Base-by-base conservation (phyloP, 1,140 invertebrate species). In the Pseudomyrmex dendroicus region DNA sequence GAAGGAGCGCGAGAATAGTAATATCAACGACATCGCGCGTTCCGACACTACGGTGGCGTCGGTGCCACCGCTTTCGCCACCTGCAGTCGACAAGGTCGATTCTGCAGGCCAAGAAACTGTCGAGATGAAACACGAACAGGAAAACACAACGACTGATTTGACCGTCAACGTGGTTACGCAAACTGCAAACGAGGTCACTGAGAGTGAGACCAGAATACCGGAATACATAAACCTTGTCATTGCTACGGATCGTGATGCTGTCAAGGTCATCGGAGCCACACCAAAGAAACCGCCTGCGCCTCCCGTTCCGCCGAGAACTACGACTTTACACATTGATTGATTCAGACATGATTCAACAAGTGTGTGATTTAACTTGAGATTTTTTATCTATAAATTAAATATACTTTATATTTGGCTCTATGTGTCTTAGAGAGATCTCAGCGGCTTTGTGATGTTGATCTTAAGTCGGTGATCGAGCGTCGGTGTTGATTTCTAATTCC, bases 151-250 rank as follows among this genome's bases (percentile, higher is more conserved):
- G 59, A 46, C 70, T 0, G n/a, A 86, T 5, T 44, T 66, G 20
- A 56, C 59, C 12, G 35, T 35, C 35, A 86, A 84, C 20, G 44
- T 35, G 35, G 5, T 61, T 73, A 62, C 61, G 9, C 22, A 73
- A 12, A 73, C 63, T 20, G 62, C 66, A 2, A 78, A 70, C n/a
- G 88, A 90, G 35, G 87, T 86, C n/a, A 64, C 63, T 5, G 90
- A 91, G 63, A 82, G 59, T 5, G 91, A 91, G 68, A 82, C 48
- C 20, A 86, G 70, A 72, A 57, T 91, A 20, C 91, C 91, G 5
- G 92, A 94, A 48, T 94, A 94, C 25, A 92, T 93, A 89, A 94
- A 94, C 80, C 77, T 94, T 22, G 74, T 76, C 2, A 50, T 88
- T 5, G 82, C 85, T 20, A 80, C 50, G 22, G 46, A 54, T 61